Base-by-base conservation (phyloP, 2,797 vertebrate genomes). In the Acipenser ruthenus region DNA sequence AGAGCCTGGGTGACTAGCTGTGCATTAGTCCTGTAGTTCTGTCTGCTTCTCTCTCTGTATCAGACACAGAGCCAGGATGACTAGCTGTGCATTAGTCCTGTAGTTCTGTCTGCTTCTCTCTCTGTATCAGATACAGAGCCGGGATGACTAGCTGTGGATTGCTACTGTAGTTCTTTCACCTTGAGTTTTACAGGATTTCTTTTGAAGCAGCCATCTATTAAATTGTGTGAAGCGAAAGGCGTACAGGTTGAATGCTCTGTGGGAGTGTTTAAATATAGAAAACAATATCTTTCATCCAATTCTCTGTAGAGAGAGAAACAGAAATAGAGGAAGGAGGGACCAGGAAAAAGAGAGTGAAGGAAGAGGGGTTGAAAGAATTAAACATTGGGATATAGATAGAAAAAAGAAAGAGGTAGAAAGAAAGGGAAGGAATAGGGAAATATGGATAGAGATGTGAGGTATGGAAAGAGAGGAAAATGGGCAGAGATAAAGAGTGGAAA, bases 11-110 rank as follows among this genome's bases (percentile, higher is more conserved):
- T 56, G 55, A 58, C 7, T 69, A 9, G 60, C 62, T n/a, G 63
- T 71, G 66, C 67, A 69, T 69, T 71, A 59, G 72, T 71, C 60
- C 79, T 69, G 65, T 15, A 67, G 64, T 73, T 72, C 72, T 60
- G 63, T 70, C 71, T 73, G 64, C 76, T 76, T 58, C 53, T 65
- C 60, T 69, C 51, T 72, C 70, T 71, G 68, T 70, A 63, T 71
- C 60, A 18, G 15, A 18, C 18, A 18, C 15, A 18, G 15, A 18
- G 15, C 15, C 15, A 66, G 67, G 72, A 73, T 71, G 55, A 58
- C 7, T 69, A 9, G 60, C 62, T n/a, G 63, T 71, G 66, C 67
- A 69, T 69, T 71, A 59, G 72, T 71, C 60, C 79, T 69, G 65
- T 15, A 67, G 64, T 73, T 72, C 72, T 60, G 63, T 70, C 71